Base-by-base conservation (phyloP, 2,888 invertebrate species). In the Laspeyria flexula region DNA sequence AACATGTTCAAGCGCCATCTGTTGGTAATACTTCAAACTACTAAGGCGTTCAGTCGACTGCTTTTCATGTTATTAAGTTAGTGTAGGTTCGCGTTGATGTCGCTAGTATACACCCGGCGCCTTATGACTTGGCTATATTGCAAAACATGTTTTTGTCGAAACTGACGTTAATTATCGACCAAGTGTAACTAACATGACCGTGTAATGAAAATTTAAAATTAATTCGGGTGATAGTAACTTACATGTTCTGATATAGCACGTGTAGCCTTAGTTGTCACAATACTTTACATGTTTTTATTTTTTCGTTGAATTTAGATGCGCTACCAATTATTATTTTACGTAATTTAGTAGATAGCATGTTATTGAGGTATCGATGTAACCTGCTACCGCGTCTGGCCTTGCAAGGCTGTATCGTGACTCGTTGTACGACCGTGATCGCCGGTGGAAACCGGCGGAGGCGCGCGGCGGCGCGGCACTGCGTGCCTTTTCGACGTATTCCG, bases 361-460 rank as follows among this genome's bases (percentile, higher is more conserved):
- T 27, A 37, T 13, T 43, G n/a, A 33, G 23, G 5, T 33, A 11
- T 34, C 16, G 12, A 38, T 37, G 40, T 13, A 34, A 48, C 57
- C 50, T 61, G 29, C 57, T 34, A 23, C 13, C 25, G 40, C 31
- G 49, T 47, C 31, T 64, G 74, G 76, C 82, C 81, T 83, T 81
- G 78, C 80, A 80, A 85, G 83, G 83, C 69, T 75, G 73, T 60
- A 70, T 60, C 62, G 65, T 70, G 62, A 62, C 65, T 51, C 60
- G 41, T 47, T 50, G 50, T 52, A 44, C 63, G 62, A 53, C 60
- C 57, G 42, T 61, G 57, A 62, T 47, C 52, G 57, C 46, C 42
- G 54, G 35, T 50, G 37, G 52, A 43, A 54, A 58, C 60, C 43
- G 42, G 39, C n/a, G n/a, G n/a, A n/a, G n/a, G n/a, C n/a, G n/a